Evolutionary conservation across 2,113 vertebrate genomes (phyloP), one percentile per base, ranked within the genome.

Genomic region (Seriola quinqueradiata): DNA sequence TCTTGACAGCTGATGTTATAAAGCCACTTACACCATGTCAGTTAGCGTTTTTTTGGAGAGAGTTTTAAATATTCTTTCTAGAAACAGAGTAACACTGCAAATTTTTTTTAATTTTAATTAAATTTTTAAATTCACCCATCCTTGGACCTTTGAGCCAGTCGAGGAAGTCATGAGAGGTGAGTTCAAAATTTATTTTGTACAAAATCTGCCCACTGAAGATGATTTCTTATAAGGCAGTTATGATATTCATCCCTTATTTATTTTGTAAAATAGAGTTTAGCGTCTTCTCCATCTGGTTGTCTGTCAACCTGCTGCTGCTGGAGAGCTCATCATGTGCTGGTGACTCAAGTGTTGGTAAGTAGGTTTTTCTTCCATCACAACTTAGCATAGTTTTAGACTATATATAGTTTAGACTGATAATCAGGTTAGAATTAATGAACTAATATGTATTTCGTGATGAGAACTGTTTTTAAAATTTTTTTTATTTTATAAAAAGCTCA

Each of bases 121-220:
- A 28, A 4, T 13, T 8, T 17, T 73, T 8, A 3, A 34, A 36
- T 52, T 12, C 17, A 10, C 16, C 8, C 44, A 34, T 50, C 25
- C 7, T 14, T 40, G 7, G 55, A 16, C 38, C 38, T 5, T 9
- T 11, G 1, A 60, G 5, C 12, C 32, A n/a, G 12, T 0, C 21
- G 7, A 11, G 4, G 36, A 21, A 63, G 71, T 12, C 73, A 92
- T 92, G 91, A 89, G 78, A 85, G 81, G 91, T 92, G 34, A 88
- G 89, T 70, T 34, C 17, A 34, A 5, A 61, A 21, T 58, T n/a
- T 0, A 38, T 50, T 16, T 34, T 19, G 4, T 17, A 1, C 21
- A 57, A 12, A 57, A 57, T 58, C 14, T 58, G 19, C 1, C 8
- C 28, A 34, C 0, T 6, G 1, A 28, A 11, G 17, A 46, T 73